Evolutionary conservation across 1,140 invertebrate genomes (phyloP), one percentile per base, ranked within the genome.

Genomic region (Conopomorpha cramerella): DNA sequence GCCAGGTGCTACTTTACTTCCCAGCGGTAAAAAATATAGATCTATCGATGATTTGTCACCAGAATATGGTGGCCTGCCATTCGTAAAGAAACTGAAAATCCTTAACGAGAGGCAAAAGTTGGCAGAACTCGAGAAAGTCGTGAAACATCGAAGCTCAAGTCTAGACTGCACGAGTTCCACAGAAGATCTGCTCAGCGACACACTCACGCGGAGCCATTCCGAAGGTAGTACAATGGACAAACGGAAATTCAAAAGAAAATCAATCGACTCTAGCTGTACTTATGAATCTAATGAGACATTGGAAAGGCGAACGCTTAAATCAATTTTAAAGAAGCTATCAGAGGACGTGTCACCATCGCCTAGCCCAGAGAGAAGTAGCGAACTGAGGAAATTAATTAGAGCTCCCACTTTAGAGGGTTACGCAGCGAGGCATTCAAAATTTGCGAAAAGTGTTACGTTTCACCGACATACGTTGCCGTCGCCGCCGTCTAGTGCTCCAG

Each of bases 361-460:
- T 51, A 67, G 70, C 47, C 65, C 67, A 10, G 60, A 65, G 41
- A 55, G 80, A 55, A 44, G 68, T 38, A 80, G 79, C 33, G 84
- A 87, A 55, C 72, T 88, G 25, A 80, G 68, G 41, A 85, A 79
- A 49, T 64, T 91, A 19, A 87, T 91, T 76, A 73, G 85, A 49
- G 88, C 90, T 19, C 91, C 88, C 31, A 93, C 91, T 28, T 80
- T 93, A 39, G 88, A 91, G 77, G 92, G 91, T 29, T 93, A 92
- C 67, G 91, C 88, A 14, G 90, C 90, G 18, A 80, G 91, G 57
- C 90, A 92, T 67, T 89, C 89, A 38, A 93, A 93, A 64, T 84
- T 93, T 56, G 84, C 89, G 23, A 93, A 93, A 80, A 92, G 90
- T 71, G 90, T 93, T 33, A 93, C 91, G 34, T 93, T 93, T 74